Evolutionary conservation across 2,113 vertebrate species (phyloP).

Genomic region (mouse (Mus musculus)): GRCm39 chr6:12133501-12134000

Average conservation of each 20-base stretch:
- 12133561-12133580: background rate
- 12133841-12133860: slow-evolving; percentile 4
- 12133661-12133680: background rate
- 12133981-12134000: background rate
- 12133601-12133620: background rate
- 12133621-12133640: background rate
- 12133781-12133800: background rate
- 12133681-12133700: background rate
- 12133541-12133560: background rate
- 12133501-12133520: background rate
- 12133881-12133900: background rate
- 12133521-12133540: background rate
- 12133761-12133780: background rate
- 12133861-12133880: slow-evolving; percentile 8
- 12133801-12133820: background rate
- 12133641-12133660: background rate
- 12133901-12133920: background rate
- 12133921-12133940: background rate
- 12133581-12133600: background rate
- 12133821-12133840: background rate
- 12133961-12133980: background rate
- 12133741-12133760: background rate
- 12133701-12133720: background rate
- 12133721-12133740: background rate
- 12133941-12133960: background rate